Conservation (phyloP, 2,113 vertebrate species). For the Platichthys stellatus region DNA sequence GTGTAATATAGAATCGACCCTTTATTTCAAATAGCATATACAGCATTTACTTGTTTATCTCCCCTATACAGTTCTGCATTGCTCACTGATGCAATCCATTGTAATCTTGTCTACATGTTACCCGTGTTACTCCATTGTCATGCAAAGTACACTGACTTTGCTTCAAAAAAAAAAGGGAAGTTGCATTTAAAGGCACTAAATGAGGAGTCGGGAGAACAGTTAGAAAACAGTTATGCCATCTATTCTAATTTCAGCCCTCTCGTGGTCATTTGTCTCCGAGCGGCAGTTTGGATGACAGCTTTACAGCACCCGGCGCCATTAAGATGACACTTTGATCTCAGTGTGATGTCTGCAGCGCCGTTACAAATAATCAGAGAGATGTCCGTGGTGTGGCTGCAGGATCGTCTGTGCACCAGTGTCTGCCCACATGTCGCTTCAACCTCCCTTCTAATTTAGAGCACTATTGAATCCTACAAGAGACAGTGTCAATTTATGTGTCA, state of each 20-base stretch:
- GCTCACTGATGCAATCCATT: too few species aligned
- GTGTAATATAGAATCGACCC: too few species aligned
- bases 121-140: too few species aligned
- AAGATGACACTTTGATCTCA: slow-evolving; percentile 19
- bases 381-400: not conserved
- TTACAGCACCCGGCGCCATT: slow-evolving; percentile 2
- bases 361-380: slow-evolving; percentile 27
- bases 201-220: too few species aligned
- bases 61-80: too few species aligned
- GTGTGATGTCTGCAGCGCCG: slow-evolving; percentile 6
- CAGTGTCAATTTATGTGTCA: slow-evolving; percentile 30
- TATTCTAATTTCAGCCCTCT: not conserved
- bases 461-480: slow-evolving; percentile 30
- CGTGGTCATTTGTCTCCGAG: not conserved
- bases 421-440: slow-evolving; percentile 3
- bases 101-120: too few species aligned
- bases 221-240: not conserved
- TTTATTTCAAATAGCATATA: too few species aligned
- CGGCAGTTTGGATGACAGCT: not conserved
- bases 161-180: too few species aligned
- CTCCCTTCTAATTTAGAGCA: slow-evolving; percentile 25
- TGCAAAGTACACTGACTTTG: too few species aligned
- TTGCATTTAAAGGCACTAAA: too few species aligned
- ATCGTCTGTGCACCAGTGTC: slow-evolving; percentile 4
- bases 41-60: too few species aligned